Evolutionary conservation across 2,113 vertebrate species (phyloP).

Genomic region (Corydoras maculifer): DNA sequence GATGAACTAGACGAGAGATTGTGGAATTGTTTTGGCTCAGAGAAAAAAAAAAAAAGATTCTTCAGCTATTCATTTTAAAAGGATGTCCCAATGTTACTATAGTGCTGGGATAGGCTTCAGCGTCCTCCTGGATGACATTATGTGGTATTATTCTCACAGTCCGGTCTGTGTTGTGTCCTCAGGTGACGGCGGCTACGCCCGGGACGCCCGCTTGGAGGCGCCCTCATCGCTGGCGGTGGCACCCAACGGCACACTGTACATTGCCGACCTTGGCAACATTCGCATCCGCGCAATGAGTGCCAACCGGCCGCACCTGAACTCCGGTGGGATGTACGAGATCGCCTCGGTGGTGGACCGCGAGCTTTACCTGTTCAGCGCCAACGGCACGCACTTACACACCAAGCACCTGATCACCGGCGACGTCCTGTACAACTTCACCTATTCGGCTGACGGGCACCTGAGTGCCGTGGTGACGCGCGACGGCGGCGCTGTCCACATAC

Average conservation of each 20-base stretch:
- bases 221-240: conserved; percentile 87
- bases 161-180: conserved; percentile 1
- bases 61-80: no score
- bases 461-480: conserved; percentile 71
- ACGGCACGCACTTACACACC: conserved; percentile 88
- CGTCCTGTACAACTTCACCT: conserved; percentile 89
- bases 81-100: no score
- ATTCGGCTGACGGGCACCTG: conserved; percentile 75
- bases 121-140: no score
- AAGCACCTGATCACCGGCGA: conserved; percentile 91
- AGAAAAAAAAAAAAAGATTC: no score
- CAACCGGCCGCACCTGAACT: conserved; percentile 79
- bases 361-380: conserved; percentile 87
- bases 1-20: no score
- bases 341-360: conserved; percentile 89
- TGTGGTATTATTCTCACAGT: no score
- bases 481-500: conserved; percentile 79
- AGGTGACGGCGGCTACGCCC: conserved; percentile 93
- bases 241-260: conserved; percentile 84
- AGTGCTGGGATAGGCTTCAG: no score
- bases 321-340: conserved; percentile 79
- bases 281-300: conserved; percentile 82
- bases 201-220: conserved; percentile 89
- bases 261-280: conserved; percentile 91
- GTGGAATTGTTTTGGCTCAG: no score